Conservation (phyloP, 92 coral and sea anemone species). For the Nematostella vectensis region DNA sequence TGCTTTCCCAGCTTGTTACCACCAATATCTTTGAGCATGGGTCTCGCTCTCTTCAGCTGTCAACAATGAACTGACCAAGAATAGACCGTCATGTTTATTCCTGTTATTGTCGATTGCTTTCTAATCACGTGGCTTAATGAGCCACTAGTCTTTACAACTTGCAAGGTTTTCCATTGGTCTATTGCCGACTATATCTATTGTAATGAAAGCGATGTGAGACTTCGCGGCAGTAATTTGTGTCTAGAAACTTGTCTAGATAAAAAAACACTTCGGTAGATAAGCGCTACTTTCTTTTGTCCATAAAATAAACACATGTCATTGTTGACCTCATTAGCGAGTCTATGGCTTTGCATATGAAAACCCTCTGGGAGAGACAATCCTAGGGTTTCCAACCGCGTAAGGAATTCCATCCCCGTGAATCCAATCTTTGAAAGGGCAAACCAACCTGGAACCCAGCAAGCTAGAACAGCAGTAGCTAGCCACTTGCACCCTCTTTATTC, state of each 20-base stretch:
- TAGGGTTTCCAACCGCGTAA: slow-evolving; percentile 1
- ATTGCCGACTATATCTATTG: slow-evolving; percentile 3
- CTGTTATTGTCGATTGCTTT: slow-evolving; percentile 11
- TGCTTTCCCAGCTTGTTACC: neutral
- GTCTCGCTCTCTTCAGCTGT: slow-evolving; percentile 23
- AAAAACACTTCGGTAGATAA: slow-evolving; percentile 2
- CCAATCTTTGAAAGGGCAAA: slow-evolving; percentile 2
- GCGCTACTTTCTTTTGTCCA: slow-evolving; percentile 6
- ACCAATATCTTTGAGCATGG: slow-evolving; percentile 9
- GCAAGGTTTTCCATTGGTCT: slow-evolving; percentile 20
- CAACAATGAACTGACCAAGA: neutral
- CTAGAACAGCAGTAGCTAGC: neutral
- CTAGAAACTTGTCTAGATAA: slow-evolving; percentile 1
- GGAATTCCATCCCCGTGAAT: neutral
- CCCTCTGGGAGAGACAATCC: slow-evolving; percentile 9
- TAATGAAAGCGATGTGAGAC: slow-evolving; percentile 6
- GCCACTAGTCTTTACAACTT: too few relatives aligned
- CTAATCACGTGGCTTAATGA: slow-evolving; percentile 27
- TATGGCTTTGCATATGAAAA: slow-evolving; percentile 1
- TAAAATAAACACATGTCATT: slow-evolving; percentile 3
- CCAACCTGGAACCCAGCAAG: slow-evolving; percentile 6
- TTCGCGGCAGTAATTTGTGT: slow-evolving; percentile 1
- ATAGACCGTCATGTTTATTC: slow-evolving; percentile 10
- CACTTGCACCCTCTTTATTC: too few relatives aligned
- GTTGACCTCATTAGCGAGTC: neutral